Evolutionary conservation across 2,797 vertebrate species (phyloP).

Genomic region (Taenioides sp.): DNA sequence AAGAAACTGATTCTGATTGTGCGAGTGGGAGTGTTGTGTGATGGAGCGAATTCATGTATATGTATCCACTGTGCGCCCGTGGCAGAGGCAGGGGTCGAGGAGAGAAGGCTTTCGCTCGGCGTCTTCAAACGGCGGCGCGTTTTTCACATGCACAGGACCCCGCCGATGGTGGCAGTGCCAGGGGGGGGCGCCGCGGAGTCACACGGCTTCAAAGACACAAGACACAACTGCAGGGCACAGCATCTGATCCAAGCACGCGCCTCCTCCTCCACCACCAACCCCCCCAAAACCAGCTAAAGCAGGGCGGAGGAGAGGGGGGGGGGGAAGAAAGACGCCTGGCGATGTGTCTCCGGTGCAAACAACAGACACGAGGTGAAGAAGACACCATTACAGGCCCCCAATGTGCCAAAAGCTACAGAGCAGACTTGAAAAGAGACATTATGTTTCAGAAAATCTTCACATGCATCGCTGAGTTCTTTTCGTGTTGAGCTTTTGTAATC

Average conservation of each 20-base stretch:
- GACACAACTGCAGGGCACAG: slow-evolving; percentile 87
- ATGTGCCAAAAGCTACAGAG: slow-evolving; percentile 86
- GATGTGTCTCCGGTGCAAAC: slow-evolving; percentile 40
- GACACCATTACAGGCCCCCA: slow-evolving; percentile 88
- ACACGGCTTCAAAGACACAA: slow-evolving; percentile 87
- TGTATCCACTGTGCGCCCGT: slow-evolving; percentile 55
- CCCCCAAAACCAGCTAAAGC: slow-evolving; percentile 47
- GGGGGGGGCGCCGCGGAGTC: slow-evolving; percentile 69
- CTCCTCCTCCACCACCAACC: slow-evolving; percentile 77
- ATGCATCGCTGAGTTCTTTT: slow-evolving; percentile 14
- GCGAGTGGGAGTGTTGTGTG: slow-evolving; percentile 43
- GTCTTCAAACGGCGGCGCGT: slow-evolving; percentile 86
- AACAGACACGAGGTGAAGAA: slow-evolving; percentile 80
- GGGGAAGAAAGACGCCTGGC: slow-evolving; percentile 14
- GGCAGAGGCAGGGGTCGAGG: slow-evolving; percentile 78
- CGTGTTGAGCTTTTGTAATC: slow-evolving; percentile 5
- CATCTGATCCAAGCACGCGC: slow-evolving; percentile 85
- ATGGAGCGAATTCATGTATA: slow-evolving; percentile 3
- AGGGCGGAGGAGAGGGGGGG: slow-evolving; percentile 16
- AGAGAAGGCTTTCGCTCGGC: slow-evolving; percentile 76
- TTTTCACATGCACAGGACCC: slow-evolving; percentile 81
- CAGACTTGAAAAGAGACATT: slow-evolving; percentile 63
- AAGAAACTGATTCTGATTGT: slow-evolving; percentile 48
- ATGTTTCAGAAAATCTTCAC: slow-evolving; percentile 25
- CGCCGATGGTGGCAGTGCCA: slow-evolving; percentile 85